Evolutionary conservation across 1,140 invertebrate species (phyloP), one percentile per base, ranked within the genome.

Genomic region (Anastrepha obliqua): DNA sequence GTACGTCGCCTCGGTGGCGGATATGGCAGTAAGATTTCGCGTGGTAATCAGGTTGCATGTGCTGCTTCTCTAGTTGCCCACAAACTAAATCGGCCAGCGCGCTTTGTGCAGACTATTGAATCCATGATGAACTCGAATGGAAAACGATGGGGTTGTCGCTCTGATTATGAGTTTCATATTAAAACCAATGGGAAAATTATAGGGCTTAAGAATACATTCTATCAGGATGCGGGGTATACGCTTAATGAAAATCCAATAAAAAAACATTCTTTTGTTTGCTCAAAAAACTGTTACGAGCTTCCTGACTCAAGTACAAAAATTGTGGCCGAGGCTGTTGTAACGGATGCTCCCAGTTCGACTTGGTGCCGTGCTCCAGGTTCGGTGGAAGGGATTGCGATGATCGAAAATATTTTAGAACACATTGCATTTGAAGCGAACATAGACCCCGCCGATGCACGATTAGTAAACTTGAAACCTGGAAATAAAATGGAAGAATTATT

Each of bases 371-470:
- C 96, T 8, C 96, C 96, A 74, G 96, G 96, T 47, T 94, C 95
- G 0, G 93, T 95, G 2, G 96, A 97, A 93, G 95, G 88, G 42
- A 92, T 96, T 9, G 95, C 94, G n/a, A 94, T 96, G 90, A 95
- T 96, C 78, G 98, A 98, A 93, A 95, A 94, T 70, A 95, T 98
- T 13, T 96, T 98, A 94, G 97, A 98, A 89, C 96, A 97, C 90
- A 96, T 98, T 86, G 95, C 97, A 0, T 95, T 95, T 86, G 94
- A 92, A 64, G 89, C 96, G 3, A 94, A 95, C 15, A 94, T 95
- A 88, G 97, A 98, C 94, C 95, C 97, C 0, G 88, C 96, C 0
- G 95, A 96, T 64, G 95, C 97, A 0, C 94, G 95, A 87, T 86
- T 96, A 44, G 92, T 92, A 2, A 97, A 97, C 91, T 94, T 97